Base-by-base conservation (phyloP, 1,140 invertebrate genomes). In the Euura lappo region DNA sequence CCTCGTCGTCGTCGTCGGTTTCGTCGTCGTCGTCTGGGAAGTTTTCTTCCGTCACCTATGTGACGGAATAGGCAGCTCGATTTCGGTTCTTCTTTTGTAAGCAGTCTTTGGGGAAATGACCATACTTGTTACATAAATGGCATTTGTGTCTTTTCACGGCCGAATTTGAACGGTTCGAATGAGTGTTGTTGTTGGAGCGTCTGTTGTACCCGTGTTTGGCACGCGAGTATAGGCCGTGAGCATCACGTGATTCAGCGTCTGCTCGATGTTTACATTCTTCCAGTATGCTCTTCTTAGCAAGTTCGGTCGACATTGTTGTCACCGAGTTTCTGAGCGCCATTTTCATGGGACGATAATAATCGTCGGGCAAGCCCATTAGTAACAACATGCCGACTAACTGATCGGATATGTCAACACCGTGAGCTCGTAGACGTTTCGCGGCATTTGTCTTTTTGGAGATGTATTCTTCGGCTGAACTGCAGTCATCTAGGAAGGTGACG, bases 261-360 rank as follows among this genome's bases (percentile, higher is more conserved):
- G 8, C 51, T 11, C 51, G 51, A 8, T 60, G 51, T 11, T 8
- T 78, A 69, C 79, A 75, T 78, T 84, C 80, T 76, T 85, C 79
- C 44, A 84, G 72, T 68, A 83, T 72, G 71, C 82, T 79, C 11
- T 75, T 78, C 81, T 84, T 82, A 2, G 83, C 76, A 70, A 77
- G 76, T 71, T 84, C 80, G 47, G 76, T 72, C 43, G 79, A 77
- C 13, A 84, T 76, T 68, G 73, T 76, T 42, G 74, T 72, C 45
- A 75, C 78, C 13, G 83, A 81, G 78, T 80, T 83, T 74, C 83
- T 80, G 42, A 85, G 69, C 0, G 79, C 83, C 79, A 83, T 82
- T 43, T 83, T 79, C 79, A 84, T 81, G 5, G 82, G 79, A 28
- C 76, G 72, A 77, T 80, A 80, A 44, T 81, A 72, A 28, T 28